phyloP scores from a whole-genome alignment of 2,888 invertebrate genomes.

The Polymixis flavicincta region DNA sequence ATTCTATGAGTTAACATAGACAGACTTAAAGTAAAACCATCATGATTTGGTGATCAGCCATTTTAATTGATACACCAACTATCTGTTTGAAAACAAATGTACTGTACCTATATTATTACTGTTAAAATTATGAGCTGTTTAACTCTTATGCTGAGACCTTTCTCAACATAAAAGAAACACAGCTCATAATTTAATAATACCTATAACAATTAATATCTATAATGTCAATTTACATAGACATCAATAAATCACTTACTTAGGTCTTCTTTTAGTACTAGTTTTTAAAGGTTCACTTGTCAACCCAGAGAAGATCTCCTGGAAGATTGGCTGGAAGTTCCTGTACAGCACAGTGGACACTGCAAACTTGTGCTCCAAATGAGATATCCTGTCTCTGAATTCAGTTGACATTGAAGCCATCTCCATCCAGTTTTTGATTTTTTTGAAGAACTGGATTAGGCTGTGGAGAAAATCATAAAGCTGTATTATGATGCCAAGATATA shows the following conservation, averaged over 20 bases:
- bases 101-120: not conserved
- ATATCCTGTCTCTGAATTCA: slow-evolving; percentile 95
- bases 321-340: slow-evolving; percentile 97
- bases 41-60: not conserved
- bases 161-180: no score
- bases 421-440: slow-evolving; percentile 98
- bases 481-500: not conserved
- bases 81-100: not conserved
- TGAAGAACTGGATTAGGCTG: slow-evolving; percentile 98
- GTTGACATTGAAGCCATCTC: slow-evolving; percentile 97
- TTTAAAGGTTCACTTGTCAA: slow-evolving; percentile 90
- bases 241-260: slow-evolving; percentile 77
- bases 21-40: not conserved
- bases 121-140: no score
- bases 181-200: no score
- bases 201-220: no score
- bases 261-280: slow-evolving; percentile 91
- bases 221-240: not conserved
- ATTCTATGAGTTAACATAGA: not conserved
- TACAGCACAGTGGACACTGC: slow-evolving; percentile 98
- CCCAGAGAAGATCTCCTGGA: slow-evolving; percentile 95
- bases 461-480: slow-evolving; percentile 3
- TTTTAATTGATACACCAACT: not conserved
- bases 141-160: no score
- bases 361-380: slow-evolving; percentile 96